phyloP scores from a whole-genome alignment of 2,888 invertebrate genomes.

The Cyrtodaria siliqua region DNA sequence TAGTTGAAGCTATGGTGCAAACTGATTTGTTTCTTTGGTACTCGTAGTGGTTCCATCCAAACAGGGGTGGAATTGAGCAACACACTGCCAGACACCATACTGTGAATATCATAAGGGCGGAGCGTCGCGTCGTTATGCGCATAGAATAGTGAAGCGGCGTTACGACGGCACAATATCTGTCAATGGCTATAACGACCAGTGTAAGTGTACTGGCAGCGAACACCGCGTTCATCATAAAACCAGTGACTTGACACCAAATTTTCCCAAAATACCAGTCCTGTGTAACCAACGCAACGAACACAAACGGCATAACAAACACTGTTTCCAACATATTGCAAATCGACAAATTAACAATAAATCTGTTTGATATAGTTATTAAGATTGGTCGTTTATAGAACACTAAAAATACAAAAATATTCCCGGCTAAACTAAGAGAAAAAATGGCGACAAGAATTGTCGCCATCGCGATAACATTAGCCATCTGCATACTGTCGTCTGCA shows the following conservation, averaged over 20 bases:
- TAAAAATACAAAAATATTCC: constrained; percentile 91
- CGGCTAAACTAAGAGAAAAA: constrained; percentile 88
- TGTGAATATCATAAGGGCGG: constrained; percentile 85
- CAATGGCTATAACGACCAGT: constrained; percentile 89
- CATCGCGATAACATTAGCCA: constrained; percentile 64
- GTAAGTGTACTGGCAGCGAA: constrained; percentile 89
- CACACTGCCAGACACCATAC: constrained; percentile 86
- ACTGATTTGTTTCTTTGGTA: constrained; percentile 79
- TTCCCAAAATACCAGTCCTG: constrained; percentile 80
- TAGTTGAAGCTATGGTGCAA: constrained; percentile 80
- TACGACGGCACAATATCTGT: constrained; percentile 90
- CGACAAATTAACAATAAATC: constrained; percentile 88
- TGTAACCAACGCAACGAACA: constrained; percentile 84
- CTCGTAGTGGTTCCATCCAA: constrained; percentile 80
- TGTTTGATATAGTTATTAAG: constrained; percentile 92
- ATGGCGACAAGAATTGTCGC: constrained; percentile 70
- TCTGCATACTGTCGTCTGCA: constrained; percentile 23
- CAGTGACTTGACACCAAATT: constrained; percentile 88
- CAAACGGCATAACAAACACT: constrained; percentile 86
- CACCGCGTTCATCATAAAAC: constrained; percentile 89
- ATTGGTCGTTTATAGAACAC: constrained; percentile 92
- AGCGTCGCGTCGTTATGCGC: constrained; percentile 86
- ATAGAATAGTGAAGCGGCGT: constrained; percentile 90
- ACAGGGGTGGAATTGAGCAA: constrained; percentile 85
- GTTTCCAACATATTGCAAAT: constrained; percentile 87